A percentile compares a stretch with the other conserved stretches of the same genome.
These are phyloP conservation scores for Lasioglossum lativentre DNA, from an alignment of 2,888 invertebrate genomes.

Conservation along the genomic window DNA sequence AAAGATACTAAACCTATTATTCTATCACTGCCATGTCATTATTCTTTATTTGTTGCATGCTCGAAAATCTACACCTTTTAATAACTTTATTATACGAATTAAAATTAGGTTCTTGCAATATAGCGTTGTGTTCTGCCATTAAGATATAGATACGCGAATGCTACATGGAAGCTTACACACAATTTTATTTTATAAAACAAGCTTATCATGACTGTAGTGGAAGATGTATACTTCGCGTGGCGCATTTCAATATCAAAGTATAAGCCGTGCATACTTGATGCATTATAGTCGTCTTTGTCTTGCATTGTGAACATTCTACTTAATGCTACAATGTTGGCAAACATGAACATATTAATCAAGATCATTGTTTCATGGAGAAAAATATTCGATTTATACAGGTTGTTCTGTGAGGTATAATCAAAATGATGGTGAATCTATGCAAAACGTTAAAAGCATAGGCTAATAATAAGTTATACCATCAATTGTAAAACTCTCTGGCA, in stretches of 20 bases:
- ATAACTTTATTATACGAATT: neutral
- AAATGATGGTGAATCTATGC: too few relatives aligned
- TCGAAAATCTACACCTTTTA: neutral
- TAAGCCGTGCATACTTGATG: neutral
- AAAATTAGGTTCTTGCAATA: neutral
- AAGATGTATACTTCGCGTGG: neutral
- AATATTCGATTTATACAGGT: neutral
- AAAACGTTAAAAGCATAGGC: too few relatives aligned
- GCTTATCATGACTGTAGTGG: neutral
- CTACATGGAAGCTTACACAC: neutral
- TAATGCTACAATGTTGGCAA: neutral
- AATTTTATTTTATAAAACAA: neutral
- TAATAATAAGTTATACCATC: too few relatives aligned
- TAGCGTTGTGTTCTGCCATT: neutral
- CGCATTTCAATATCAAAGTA: neutral
- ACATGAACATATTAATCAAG: neutral
- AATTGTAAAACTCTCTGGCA: too few relatives aligned
- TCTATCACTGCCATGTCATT: neutral
- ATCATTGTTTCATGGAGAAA: neutral
- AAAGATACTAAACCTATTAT: neutral
- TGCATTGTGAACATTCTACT: neutral
- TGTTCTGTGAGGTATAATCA: neutral
- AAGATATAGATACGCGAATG: neutral
- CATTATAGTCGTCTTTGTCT: neutral
- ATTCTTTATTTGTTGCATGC: neutral